Evolutionary conservation across 2,797 vertebrate genomes (phyloP), one percentile per base, ranked within the genome.

Genomic region (Sebastes oblongus): DNA sequence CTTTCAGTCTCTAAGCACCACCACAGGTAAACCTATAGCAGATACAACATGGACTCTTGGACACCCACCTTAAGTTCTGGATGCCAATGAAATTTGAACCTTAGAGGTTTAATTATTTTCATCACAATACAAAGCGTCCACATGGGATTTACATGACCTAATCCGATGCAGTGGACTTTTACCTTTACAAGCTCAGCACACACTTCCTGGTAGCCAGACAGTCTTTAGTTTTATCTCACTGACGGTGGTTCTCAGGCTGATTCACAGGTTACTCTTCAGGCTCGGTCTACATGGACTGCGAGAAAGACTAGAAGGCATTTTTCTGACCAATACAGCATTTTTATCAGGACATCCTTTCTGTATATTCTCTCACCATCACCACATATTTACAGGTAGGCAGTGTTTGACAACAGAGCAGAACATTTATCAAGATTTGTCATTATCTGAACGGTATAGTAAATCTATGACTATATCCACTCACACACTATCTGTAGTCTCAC

Each of bases 151-250:
- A 1, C 55, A 22, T 11, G 13, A 3, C 24, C 32, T 42, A 5
- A 14, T 72, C 14, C 46, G 7, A 72, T 22, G 32, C 30, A 56
- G 75, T 90, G 93, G 91, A 94, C 92, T 94, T 95, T 91, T 72
- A 87, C 89, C 93, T 86, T 66, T 66, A 22, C 16, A 22, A 24
- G 3, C 27, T 81, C 20, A 52, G 58, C 36, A 13, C 58, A 73
- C 59, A 88, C 88, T 93, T 93, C 93, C 94, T 86, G 84, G 81
- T 89, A 67, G 73, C 5, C 71, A 20, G 20, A 39, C 71, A 73
- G 39, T 64, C 6, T 5, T 22, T n/a, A 0, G 1, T 56, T 56
- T 59, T 62, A 22, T 70, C 24, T 60, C 24, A 34, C 22, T 32
- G 22, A n/a, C 2, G 1, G 68, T 34, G 55, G 16, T 39, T 58